A percentile compares a stretch with the other conserved stretches of the same genome.
Evolutionary conservation across 23 tunicate genomes (phyloP).

Genomic region (Phallusia fumigata): DNA sequence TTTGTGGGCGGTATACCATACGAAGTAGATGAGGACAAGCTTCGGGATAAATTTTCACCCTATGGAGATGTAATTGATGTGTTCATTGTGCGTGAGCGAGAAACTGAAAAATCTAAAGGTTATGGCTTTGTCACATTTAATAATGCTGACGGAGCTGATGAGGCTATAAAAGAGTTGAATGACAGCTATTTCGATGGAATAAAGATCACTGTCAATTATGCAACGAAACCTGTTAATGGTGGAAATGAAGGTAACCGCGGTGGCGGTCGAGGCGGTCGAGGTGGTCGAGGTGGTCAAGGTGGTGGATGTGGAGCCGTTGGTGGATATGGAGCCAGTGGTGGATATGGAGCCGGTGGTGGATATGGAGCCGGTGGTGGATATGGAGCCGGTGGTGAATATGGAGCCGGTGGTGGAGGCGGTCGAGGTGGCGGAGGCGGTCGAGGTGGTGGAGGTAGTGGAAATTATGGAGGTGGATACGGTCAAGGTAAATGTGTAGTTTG

Average conservation of each 20-base stretch:
- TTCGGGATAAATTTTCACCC: neutral
- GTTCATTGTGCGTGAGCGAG: slow-evolving; percentile 37
- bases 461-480: too few relatives aligned
- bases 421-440: neutral
- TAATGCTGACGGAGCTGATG: neutral
- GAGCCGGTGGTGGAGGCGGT: too few relatives aligned
- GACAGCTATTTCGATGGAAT: slow-evolving; percentile 30
- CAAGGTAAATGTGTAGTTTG: too few relatives aligned
- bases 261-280: slow-evolving; percentile 4
- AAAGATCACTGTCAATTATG: slow-evolving; percentile 32
- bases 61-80: slow-evolving; percentile 30
- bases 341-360: too few relatives aligned
- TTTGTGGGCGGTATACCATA: slow-evolving; percentile 63
- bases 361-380: too few relatives aligned
- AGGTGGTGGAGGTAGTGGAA: too few relatives aligned
- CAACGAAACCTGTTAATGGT: slow-evolving; percentile 13
- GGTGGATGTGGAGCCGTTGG: slow-evolving; percentile 6
- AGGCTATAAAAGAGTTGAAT: slow-evolving; percentile 20
- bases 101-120: slow-evolving; percentile 53
- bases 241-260: slow-evolving; percentile 39
- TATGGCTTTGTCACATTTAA: slow-evolving; percentile 59
- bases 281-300: slow-evolving; percentile 25
- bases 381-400: too few relatives aligned
- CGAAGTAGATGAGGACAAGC: slow-evolving; percentile 29
- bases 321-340: neutral